Percentiles rank a stretch among this genome's conserved stretches.
phyloP scores from a whole-genome alignment of 2,113 vertebrate species.

The Lutjanus erythropterus region DNA sequence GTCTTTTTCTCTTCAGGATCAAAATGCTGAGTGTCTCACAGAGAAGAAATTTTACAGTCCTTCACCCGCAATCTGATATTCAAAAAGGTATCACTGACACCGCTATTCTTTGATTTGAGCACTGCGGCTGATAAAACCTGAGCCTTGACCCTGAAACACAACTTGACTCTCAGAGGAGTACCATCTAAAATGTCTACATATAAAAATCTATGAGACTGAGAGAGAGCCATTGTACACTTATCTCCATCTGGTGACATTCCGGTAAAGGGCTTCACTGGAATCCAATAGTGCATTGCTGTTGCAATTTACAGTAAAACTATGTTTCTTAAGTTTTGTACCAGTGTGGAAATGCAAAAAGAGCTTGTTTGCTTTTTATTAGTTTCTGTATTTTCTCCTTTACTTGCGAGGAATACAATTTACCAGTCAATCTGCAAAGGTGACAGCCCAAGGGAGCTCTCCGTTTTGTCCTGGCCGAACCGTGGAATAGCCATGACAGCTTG shows the following conservation, averaged over 20 bases:
- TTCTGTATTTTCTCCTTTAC: neutral
- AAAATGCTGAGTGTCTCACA: neutral
- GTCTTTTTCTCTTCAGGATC: neutral
- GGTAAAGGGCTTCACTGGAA: neutral
- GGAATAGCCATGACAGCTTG: conserved; percentile 55
- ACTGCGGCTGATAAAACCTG: conserved; percentile 9
- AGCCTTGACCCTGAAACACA: conserved; percentile 34
- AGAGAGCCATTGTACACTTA: neutral
- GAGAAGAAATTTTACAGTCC: neutral
- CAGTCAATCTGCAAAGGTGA: conserved; percentile 6
- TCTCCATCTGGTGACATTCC: neutral
- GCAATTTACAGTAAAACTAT: neutral
- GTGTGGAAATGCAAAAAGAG: neutral
- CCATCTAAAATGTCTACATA: conserved; percentile 11
- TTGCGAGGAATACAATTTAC: neutral
- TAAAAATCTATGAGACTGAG: conserved; percentile 21
- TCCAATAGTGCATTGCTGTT: neutral
- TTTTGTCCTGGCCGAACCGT: conserved; percentile 17
- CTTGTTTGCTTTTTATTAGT: neutral
- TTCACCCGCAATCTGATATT: conserved; percentile 28
- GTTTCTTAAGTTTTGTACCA: neutral
- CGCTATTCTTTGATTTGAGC: conserved; percentile 25
- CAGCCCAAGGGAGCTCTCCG: conserved; percentile 20
- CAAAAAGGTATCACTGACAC: neutral
- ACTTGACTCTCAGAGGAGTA: conserved; percentile 26